These are phyloP conservation scores for Lerista edwardsae DNA, from an alignment of 2,797 vertebrate genomes.

Conservation along the genomic window DNA sequence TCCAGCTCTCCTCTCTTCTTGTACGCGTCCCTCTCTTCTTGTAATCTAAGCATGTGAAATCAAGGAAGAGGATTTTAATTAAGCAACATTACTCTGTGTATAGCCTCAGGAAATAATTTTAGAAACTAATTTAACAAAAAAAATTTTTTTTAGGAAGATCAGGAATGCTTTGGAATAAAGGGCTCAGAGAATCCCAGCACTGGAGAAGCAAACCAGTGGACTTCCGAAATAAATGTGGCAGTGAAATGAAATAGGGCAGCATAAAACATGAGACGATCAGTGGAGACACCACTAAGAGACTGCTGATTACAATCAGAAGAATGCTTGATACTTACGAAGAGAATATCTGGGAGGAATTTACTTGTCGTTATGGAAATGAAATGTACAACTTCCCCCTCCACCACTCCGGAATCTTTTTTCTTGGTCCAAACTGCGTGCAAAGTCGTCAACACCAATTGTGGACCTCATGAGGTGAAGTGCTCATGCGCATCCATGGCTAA, in stretches of 20 bases:
- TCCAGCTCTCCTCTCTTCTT: neutral
- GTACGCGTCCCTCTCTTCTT: neutral
- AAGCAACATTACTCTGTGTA: constrained; percentile 8
- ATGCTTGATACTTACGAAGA: neutral
- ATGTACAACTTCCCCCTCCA: neutral
- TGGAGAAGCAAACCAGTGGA: neutral
- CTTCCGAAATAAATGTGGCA: neutral
- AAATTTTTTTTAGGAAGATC: neutral
- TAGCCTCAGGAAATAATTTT: constrained; percentile 8
- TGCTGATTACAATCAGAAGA: constrained; percentile 7
- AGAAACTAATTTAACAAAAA: constrained; percentile 20
- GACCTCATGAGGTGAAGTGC: neutral
- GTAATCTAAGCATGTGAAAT: neutral
- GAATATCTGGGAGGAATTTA: neutral
- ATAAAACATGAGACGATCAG: neutral
- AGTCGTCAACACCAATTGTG: neutral
- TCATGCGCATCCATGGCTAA: too few relatives aligned
- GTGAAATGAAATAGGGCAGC: neutral
- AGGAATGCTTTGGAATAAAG: neutral
- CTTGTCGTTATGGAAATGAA: neutral
- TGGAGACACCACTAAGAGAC: neutral
- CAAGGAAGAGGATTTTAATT: constrained; percentile 26
- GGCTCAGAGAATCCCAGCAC: neutral
- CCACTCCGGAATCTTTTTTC: too few relatives aligned
- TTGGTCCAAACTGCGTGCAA: neutral